These are phyloP conservation scores for Botrylloides violaceus DNA, from an alignment of 23 tunicate genomes.

Conservation along the genomic window DNA sequence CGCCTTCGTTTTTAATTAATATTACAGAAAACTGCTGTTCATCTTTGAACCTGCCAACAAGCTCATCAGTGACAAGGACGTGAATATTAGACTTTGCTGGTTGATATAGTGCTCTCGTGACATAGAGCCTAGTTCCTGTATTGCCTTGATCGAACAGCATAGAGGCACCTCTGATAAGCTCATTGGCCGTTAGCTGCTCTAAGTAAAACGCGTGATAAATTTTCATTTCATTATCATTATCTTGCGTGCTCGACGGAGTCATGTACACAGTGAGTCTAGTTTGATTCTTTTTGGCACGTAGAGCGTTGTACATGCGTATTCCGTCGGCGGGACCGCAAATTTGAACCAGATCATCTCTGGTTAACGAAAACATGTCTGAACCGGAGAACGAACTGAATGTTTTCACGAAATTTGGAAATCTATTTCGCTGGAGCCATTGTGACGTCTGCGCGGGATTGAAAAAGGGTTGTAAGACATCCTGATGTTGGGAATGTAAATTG, in stretches of 20 bases:
- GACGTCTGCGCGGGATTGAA: conserved; percentile 47
- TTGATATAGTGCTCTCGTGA: conserved; percentile 58
- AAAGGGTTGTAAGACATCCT: conserved; percentile 27
- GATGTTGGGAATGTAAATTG: background rate
- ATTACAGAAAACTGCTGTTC: conserved; percentile 67
- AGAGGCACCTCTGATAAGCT: conserved; percentile 42
- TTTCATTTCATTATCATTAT: conserved; percentile 19
- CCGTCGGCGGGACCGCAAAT: conserved; percentile 89
- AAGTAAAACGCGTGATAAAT: conserved; percentile 66
- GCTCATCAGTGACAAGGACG: conserved; percentile 92
- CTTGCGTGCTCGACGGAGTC: conserved; percentile 38
- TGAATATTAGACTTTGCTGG: conserved; percentile 70
- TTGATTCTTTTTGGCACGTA: conserved; percentile 53
- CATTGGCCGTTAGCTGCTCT: conserved; percentile 41
- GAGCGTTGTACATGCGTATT: conserved; percentile 73
- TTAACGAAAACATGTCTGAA: conserved; percentile 59
- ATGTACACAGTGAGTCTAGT: conserved; percentile 67
- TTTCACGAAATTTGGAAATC: conserved; percentile 49
- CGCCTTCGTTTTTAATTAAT: conserved; percentile 49
- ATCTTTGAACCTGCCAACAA: conserved; percentile 71
- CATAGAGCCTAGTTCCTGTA: conserved; percentile 8
- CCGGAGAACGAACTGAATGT: conserved; percentile 64
- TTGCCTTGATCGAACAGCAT: conserved; percentile 44
- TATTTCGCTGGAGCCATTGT: conserved; percentile 76
- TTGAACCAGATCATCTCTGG: conserved; percentile 78